Conservation (phyloP, 1,140 invertebrate genomes). For the Cyphomyrmex costatus region DNA sequence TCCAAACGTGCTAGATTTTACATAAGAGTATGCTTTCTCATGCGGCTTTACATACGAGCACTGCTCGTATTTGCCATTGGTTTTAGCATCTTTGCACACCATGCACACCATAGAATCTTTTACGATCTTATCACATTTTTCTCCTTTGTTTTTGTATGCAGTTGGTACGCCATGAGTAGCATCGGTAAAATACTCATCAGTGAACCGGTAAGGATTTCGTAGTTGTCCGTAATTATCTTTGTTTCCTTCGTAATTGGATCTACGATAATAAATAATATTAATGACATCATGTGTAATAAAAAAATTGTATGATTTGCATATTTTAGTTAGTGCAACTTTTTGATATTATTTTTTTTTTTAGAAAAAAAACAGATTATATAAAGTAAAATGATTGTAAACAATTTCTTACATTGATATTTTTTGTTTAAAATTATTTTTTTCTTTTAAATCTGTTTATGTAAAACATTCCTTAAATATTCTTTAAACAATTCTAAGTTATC, state of each 20-base stretch:
- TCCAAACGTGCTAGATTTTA: constrained; percentile 78
- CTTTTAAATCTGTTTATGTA: neutral
- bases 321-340: neutral
- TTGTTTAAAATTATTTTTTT: neutral
- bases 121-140: constrained; percentile 88
- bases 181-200: constrained; percentile 81
- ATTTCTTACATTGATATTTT: neutral
- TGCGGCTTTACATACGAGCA: constrained; percentile 91
- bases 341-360: neutral
- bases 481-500: neutral
- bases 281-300: neutral
- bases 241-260: constrained; percentile 44
- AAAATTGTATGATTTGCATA: neutral
- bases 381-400: neutral
- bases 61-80: constrained; percentile 91
- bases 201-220: constrained; percentile 74
- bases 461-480: neutral
- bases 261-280: neutral
- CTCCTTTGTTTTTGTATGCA: constrained; percentile 74
- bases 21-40: constrained; percentile 90
- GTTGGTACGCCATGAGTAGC: constrained; percentile 50
- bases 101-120: constrained; percentile 91
- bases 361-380: neutral
- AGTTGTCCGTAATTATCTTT: neutral
- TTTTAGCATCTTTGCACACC: constrained; percentile 90